A percentile compares a stretch with the other conserved stretches of the same genome.
phyloP scores from a whole-genome alignment of 1,140 invertebrate species.

The Fragariocoptes setiger region DNA sequence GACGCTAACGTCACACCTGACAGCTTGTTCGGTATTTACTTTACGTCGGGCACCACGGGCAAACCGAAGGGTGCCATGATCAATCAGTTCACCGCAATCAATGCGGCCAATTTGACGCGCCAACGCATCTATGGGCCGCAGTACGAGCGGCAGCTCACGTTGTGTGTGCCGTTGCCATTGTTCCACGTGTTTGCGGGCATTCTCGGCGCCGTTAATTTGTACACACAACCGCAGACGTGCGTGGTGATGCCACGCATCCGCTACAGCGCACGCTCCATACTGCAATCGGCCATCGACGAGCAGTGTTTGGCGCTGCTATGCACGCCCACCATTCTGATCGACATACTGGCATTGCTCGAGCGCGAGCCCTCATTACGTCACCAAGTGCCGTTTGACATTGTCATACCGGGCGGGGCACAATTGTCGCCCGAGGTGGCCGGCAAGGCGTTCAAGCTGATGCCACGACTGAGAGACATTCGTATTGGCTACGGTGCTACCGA shows the following conservation, averaged over 20 bases:
- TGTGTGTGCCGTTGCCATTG: conserved; percentile 51
- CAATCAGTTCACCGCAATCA: conserved; percentile 47
- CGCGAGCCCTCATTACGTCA: background rate
- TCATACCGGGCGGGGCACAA: background rate
- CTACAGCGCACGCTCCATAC: background rate
- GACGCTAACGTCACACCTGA: conserved; percentile 1
- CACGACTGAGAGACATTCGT: background rate
- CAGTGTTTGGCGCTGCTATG: conserved; percentile 48
- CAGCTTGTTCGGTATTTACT: conserved; percentile 13
- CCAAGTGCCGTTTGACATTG: background rate
- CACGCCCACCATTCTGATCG: conserved; percentile 86
- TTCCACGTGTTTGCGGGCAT: conserved; percentile 67
- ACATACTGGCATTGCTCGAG: conserved; percentile 26
- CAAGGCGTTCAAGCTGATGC: background rate
- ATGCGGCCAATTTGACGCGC: conserved; percentile 40
- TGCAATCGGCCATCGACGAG: conserved; percentile 1
- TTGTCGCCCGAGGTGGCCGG: conserved; percentile 1
- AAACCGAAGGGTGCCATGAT: conserved; percentile 53
- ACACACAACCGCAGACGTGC: conserved; percentile 32
- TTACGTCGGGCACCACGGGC: conserved; percentile 38
- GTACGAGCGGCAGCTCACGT: conserved; percentile 9
- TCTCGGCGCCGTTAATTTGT: conserved; percentile 26
- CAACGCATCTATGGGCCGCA: conserved; percentile 23
- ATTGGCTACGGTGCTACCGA: conserved; percentile 56
- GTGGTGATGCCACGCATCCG: conserved; percentile 13